These are phyloP conservation scores for Chiridota heheva DNA, from an alignment of 35 echinoderm and acorn worm species.

Conservation along the genomic window DNA sequence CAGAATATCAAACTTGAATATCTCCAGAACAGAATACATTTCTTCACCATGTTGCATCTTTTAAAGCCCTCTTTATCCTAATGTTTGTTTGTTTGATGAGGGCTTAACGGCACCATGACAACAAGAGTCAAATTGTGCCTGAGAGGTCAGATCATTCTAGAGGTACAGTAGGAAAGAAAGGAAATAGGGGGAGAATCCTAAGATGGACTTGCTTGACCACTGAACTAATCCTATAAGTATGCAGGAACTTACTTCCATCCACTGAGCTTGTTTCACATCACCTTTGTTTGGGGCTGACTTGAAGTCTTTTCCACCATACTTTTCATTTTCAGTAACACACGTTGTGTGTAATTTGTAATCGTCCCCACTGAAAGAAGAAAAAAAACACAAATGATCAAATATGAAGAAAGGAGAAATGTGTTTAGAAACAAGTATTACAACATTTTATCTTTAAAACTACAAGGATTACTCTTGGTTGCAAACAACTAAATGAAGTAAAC, in stretches of 20 bases:
- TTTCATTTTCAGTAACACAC: slow-evolving; percentile 93
- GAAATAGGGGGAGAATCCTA: not conserved
- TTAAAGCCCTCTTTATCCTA: not conserved
- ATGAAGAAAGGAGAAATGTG: not conserved
- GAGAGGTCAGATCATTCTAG: too few species aligned
- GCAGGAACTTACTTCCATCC: slow-evolving; percentile 66
- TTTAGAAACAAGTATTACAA: not conserved
- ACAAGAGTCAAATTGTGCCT: too few species aligned
- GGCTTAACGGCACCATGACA: too few species aligned
- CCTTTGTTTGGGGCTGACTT: slow-evolving; percentile 62
- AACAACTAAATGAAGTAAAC: not conserved
- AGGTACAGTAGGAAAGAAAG: too few species aligned
- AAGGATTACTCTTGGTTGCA: not conserved
- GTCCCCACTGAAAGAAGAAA: slow-evolving; percentile 59
- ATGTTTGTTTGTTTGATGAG: too few species aligned
- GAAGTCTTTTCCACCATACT: slow-evolving; percentile 91
- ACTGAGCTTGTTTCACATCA: slow-evolving; percentile 84
- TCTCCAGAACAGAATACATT: too few species aligned
- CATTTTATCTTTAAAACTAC: not conserved
- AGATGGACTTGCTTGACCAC: too few species aligned
- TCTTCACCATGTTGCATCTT: too few species aligned
- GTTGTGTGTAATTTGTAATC: slow-evolving; percentile 81
- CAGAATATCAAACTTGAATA: not conserved
- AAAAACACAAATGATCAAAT: slow-evolving; percentile 4
- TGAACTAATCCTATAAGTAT: too few species aligned